These are phyloP conservation scores for Diarsia mendica DNA, from an alignment of 2,888 invertebrate genomes.

Conservation along the genomic window DNA sequence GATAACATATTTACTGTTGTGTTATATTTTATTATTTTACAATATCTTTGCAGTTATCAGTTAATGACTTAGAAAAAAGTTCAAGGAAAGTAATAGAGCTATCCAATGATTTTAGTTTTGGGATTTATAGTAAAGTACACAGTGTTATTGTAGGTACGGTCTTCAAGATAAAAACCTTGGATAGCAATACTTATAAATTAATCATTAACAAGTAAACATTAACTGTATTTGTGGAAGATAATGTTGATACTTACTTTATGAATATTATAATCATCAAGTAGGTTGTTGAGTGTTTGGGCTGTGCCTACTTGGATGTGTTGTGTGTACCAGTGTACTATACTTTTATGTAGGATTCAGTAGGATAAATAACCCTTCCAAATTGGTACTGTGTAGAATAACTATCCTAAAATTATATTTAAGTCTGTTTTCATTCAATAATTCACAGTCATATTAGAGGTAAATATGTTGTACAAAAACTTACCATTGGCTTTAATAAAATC, in stretches of 20 bases:
- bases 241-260: not conserved
- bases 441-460: not conserved
- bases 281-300: slow-evolving; percentile 7
- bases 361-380: not conserved
- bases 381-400: slow-evolving; percentile 1
- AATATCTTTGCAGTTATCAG: not conserved
- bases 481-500: slow-evolving; percentile 47
- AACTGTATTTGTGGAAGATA: not conserved
- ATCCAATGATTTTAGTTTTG: not conserved
- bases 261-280: not conserved
- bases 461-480: slow-evolving; percentile 40
- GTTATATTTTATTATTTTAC: not conserved
- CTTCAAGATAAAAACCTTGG: not conserved
- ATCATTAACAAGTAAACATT: not conserved
- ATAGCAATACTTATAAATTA: not conserved
- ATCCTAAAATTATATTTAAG: not conserved
- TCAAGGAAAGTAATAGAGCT: not conserved
- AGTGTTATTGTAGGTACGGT: not conserved
- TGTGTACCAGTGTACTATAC: not conserved
- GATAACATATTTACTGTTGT: not conserved
- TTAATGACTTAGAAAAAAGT: not conserved
- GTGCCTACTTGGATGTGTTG: not conserved
- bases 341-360: not conserved
- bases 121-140: not conserved
- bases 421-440: not conserved